Percentiles rank a stretch among this genome's conserved stretches.
Evolutionary conservation across 2,113 vertebrate genomes (phyloP).

Genomic region (Pipa parva): DNA sequence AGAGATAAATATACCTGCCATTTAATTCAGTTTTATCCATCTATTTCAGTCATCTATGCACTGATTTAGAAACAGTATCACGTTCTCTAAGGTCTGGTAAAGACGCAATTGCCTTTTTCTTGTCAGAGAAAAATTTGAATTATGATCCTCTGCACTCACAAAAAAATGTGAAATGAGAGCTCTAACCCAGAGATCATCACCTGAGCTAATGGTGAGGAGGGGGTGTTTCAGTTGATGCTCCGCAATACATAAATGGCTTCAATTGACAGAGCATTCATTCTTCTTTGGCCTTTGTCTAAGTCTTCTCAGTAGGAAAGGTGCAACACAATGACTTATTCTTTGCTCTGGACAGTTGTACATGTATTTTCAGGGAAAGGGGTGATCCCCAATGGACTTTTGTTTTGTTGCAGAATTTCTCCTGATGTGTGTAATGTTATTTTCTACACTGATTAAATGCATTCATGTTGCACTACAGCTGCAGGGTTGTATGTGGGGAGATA

Average conservation of each 20-base stretch:
- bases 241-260: slow-evolving; percentile 9
- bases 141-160: slow-evolving; percentile 17
- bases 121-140: slow-evolving; percentile 10
- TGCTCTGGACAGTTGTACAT: too few relatives aligned
- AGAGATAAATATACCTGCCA: slow-evolving; percentile 17
- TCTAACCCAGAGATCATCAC: slow-evolving; percentile 6
- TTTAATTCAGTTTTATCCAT: slow-evolving; percentile 1
- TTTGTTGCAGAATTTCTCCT: too few relatives aligned
- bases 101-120: slow-evolving; percentile 22
- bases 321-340: too few relatives aligned
- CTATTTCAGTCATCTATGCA: neutral
- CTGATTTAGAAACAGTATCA: slow-evolving; percentile 22
- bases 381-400: too few relatives aligned
- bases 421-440: too few relatives aligned
- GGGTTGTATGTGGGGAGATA: too few relatives aligned
- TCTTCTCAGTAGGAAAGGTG: neutral
- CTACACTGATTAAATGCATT: too few relatives aligned
- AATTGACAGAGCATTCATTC: neutral
- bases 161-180: slow-evolving; percentile 14
- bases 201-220: neutral
- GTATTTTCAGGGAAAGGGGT: too few relatives aligned
- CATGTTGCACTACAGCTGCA: too few relatives aligned
- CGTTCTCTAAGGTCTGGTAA: slow-evolving; percentile 13
- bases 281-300: neutral
- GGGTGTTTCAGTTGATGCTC: slow-evolving; percentile 13